Percentiles rank a stretch among this genome's conserved stretches.
phyloP scores from a whole-genome alignment of 2,113 vertebrate genomes.

The Galeopterus variegatus region DNA sequence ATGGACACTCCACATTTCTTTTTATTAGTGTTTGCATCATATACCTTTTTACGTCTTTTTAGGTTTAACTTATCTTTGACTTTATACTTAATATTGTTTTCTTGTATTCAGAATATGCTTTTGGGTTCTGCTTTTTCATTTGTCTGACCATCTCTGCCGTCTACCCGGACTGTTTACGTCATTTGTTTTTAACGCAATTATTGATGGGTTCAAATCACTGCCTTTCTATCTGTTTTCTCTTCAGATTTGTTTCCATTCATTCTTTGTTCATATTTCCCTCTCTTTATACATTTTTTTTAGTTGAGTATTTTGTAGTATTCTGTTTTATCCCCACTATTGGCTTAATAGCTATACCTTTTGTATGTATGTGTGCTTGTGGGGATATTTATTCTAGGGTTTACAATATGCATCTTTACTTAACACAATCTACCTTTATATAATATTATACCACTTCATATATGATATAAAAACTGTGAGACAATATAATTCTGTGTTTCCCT shows the following conservation, averaged over 20 bases:
- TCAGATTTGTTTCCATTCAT: slow-evolving; percentile 2
- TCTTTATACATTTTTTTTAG: neutral
- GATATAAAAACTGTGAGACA: neutral
- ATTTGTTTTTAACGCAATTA: slow-evolving; percentile 48
- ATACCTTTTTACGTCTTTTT: neutral
- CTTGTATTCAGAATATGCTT: neutral
- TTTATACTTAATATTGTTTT: neutral
- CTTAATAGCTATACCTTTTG: neutral
- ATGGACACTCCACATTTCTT: neutral
- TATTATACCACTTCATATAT: neutral
- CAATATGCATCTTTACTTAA: neutral
- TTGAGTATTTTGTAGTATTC: neutral
- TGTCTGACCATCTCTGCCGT: neutral
- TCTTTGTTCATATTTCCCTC: slow-evolving; percentile 11
- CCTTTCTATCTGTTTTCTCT: slow-evolving; percentile 26
- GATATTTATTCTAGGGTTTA: slow-evolving; percentile 1
- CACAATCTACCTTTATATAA: neutral
- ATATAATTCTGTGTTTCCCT: neutral
- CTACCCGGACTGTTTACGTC: neutral
- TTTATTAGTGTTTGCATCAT: neutral
- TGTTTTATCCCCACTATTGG: neutral
- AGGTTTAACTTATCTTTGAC: neutral
- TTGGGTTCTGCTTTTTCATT: neutral
- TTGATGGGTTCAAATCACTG: neutral
- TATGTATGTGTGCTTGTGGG: neutral